Conservation (phyloP, 2,888 invertebrate genomes). For the Aphodius sticticus region DNA sequence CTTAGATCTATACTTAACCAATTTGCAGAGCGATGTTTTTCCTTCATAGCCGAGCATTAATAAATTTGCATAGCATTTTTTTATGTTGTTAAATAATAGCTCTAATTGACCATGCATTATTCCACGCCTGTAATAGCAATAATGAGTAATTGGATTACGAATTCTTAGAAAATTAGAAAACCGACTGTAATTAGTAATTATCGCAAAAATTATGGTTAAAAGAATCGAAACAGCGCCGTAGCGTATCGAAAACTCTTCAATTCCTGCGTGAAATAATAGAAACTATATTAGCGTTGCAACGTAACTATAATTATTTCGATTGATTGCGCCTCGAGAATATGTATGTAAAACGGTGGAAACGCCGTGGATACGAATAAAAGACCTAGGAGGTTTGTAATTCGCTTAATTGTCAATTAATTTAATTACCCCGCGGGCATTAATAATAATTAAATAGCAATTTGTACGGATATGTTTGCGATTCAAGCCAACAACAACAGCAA, state of each 20-base stretch:
- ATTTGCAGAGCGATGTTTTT: background rate
- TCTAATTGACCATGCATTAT: background rate
- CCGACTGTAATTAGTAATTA: background rate
- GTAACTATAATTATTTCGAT: background rate
- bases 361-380: constrained; percentile 8
- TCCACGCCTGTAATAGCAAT: background rate
- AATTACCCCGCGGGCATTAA: constrained; percentile 54
- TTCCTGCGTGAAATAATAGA: background rate
- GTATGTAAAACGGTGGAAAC: background rate
- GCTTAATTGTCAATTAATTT: constrained; percentile 56
- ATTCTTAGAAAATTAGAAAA: background rate
- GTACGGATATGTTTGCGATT: constrained; percentile 46
- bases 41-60: constrained; percentile 1
- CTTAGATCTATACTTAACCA: constrained; percentile 5
- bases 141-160: constrained; percentile 7
- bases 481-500: constrained; percentile 21
- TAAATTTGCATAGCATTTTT: constrained; percentile 5
- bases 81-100: background rate
- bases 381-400: constrained; percentile 46
- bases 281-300: background rate
- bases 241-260: background rate
- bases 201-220: background rate
- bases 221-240: background rate
- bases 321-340: background rate
- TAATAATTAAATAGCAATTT: constrained; percentile 52